Percentiles rank a stretch among this genome's conserved stretches.
phyloP scores from a whole-genome alignment of 2,113 vertebrate genomes.

The Triplophysa rosa region DNA sequence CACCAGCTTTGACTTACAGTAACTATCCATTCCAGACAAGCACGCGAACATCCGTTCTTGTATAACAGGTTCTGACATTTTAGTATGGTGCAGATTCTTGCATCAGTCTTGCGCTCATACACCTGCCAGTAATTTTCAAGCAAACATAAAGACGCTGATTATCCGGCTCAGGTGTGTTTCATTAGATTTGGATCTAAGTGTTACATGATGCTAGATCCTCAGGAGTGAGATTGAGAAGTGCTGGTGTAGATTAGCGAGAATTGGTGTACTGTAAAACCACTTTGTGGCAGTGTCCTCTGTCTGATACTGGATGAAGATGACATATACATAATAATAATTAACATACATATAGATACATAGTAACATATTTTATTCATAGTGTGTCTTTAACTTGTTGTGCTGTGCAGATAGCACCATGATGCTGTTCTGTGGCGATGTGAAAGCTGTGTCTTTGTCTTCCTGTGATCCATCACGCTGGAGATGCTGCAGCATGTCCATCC shows the following conservation, averaged over 20 bases:
- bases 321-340: neutral
- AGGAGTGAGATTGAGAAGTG: neutral
- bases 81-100: neutral
- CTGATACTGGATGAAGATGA: slow-evolving; percentile 5
- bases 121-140: slow-evolving; percentile 21
- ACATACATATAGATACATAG: no score
- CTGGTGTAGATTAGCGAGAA: neutral
- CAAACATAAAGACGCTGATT: neutral
- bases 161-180: neutral
- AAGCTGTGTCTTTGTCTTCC: slow-evolving; percentile 12
- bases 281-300: slow-evolving; percentile 40
- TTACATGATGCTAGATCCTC: neutral
- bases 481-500: slow-evolving; percentile 1
- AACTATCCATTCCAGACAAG: slow-evolving; percentile 4
- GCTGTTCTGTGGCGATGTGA: no score
- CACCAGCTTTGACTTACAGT: neutral
- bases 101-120: neutral
- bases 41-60: neutral
- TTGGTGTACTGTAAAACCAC: slow-evolving; percentile 14
- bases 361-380: neutral
- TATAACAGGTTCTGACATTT: neutral
- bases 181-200: slow-evolving; percentile 11
- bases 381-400: neutral
- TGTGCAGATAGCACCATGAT: neutral
- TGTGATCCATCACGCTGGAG: slow-evolving; percentile 15